phyloP scores from a whole-genome alignment of 2,888 invertebrate genomes.

The Athalia cordata region DNA sequence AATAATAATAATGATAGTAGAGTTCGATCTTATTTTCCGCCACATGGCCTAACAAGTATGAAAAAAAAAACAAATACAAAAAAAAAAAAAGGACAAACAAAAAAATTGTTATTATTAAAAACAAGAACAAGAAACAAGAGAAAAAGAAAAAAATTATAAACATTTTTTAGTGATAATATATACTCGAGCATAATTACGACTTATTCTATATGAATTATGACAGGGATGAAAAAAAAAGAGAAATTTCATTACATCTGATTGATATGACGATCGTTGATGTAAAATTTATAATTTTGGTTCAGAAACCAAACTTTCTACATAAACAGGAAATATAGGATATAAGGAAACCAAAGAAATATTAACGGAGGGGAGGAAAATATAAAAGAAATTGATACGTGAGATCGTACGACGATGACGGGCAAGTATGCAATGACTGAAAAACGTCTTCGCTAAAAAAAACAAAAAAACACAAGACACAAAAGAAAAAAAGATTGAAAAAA shows the following conservation, averaged over 20 bases:
- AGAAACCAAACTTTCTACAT: not conserved
- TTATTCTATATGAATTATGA: conserved; percentile 13
- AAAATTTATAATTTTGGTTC: not conserved
- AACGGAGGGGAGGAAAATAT: not conserved
- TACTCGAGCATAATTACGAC: conserved; percentile 45
- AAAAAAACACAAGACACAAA: no score
- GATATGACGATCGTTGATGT: not conserved
- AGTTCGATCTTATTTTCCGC: conserved; percentile 44
- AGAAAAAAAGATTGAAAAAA: not conserved
- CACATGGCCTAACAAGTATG: conserved; percentile 33
- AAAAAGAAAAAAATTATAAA: not conserved
- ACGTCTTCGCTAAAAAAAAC: conserved; percentile 18
- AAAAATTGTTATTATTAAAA: not conserved
- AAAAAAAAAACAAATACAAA: not conserved
- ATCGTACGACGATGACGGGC: not conserved
- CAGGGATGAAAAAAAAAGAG: not conserved
- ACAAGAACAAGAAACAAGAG: not conserved
- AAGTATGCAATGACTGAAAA: conserved; percentile 37
- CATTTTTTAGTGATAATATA: conserved; percentile 8
- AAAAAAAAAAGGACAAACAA: not conserved
- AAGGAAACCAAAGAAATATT: conserved; percentile 31
- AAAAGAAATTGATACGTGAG: not conserved
- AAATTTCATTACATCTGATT: not conserved
- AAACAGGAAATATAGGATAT: not conserved
- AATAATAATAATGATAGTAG: conserved; percentile 7